phyloP scores from a whole-genome alignment of 35 echinoderm and acorn worm species.

The Patiria miniata region DNA sequence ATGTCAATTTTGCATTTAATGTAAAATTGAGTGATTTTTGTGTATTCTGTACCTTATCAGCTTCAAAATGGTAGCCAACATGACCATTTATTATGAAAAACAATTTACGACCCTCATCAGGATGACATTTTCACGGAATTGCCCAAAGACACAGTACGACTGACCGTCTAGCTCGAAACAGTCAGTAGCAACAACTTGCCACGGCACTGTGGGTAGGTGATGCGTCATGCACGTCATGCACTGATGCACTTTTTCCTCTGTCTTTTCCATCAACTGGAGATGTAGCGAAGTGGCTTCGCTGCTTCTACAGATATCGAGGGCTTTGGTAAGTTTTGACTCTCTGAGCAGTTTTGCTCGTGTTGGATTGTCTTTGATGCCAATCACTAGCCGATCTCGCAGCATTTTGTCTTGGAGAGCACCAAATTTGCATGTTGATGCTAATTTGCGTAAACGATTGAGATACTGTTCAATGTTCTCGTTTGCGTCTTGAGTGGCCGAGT shows the following conservation, averaged over 20 bases:
- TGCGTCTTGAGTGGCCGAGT: neutral
- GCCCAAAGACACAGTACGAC: constrained; percentile 53
- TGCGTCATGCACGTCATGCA: constrained; percentile 23
- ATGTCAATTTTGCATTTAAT: too few relatives aligned
- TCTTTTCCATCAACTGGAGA: too few relatives aligned
- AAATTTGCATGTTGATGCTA: neutral
- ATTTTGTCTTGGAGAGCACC: neutral
- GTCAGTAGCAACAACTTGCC: constrained; percentile 40
- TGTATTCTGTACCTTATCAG: too few relatives aligned
- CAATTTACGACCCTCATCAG: too few relatives aligned
- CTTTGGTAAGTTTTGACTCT: neutral
- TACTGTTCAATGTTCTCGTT: neutral
- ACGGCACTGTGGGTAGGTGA: constrained; percentile 22
- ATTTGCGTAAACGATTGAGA: neutral
- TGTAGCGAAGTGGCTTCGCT: neutral
- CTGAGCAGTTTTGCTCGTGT: neutral
- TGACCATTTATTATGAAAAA: too few relatives aligned
- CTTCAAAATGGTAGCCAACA: too few relatives aligned
- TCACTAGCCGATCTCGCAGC: constrained; percentile 1
- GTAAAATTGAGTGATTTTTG: too few relatives aligned
- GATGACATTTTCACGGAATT: too few relatives aligned
- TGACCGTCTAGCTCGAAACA: constrained; percentile 52
- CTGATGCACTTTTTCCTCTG: too few relatives aligned
- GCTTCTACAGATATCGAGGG: neutral
- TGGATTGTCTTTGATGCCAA: neutral